Evolutionary conservation across 2,113 vertebrate genomes (phyloP).

Genomic region (Noctilio leporinus): DNA sequence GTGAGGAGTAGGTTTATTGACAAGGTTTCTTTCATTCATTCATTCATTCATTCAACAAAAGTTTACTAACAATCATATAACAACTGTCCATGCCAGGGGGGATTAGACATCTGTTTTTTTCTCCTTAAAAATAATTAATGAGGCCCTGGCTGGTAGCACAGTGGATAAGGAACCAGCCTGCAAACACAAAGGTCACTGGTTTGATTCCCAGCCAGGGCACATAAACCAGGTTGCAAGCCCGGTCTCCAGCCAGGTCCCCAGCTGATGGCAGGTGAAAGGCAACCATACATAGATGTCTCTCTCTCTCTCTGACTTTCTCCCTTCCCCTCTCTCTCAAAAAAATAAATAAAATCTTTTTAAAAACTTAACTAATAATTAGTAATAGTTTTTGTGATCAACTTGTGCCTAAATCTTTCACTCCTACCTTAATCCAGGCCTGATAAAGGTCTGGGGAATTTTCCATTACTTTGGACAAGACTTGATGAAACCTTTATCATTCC

Average conservation of each 20-base stretch:
- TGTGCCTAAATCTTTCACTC: neutral
- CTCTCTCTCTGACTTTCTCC: too few species aligned
- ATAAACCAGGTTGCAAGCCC: too few species aligned
- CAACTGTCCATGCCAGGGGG: neutral
- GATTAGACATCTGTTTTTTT: neutral
- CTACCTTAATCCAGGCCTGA: neutral
- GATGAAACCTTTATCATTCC: neutral
- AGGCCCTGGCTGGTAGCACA: too few species aligned
- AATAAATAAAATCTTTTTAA: too few species aligned
- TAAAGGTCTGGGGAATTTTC: neutral
- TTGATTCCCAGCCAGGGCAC: too few species aligned
- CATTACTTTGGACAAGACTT: neutral
- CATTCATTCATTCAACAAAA: neutral
- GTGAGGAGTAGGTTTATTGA: neutral
- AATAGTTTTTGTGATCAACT: neutral
- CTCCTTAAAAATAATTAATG: neutral
- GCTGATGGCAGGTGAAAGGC: too few species aligned
- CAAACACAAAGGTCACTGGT: too few species aligned
- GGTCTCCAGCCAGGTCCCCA: too few species aligned
- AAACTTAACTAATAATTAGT: neutral
- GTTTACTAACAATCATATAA: neutral
- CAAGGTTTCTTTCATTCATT: neutral
- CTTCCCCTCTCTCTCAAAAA: too few species aligned
- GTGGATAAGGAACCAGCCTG: too few species aligned
- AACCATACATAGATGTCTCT: too few species aligned